These are phyloP conservation scores for Physocephala rufipes DNA, from an alignment of 2,888 invertebrate genomes.

Conservation along the genomic window DNA sequence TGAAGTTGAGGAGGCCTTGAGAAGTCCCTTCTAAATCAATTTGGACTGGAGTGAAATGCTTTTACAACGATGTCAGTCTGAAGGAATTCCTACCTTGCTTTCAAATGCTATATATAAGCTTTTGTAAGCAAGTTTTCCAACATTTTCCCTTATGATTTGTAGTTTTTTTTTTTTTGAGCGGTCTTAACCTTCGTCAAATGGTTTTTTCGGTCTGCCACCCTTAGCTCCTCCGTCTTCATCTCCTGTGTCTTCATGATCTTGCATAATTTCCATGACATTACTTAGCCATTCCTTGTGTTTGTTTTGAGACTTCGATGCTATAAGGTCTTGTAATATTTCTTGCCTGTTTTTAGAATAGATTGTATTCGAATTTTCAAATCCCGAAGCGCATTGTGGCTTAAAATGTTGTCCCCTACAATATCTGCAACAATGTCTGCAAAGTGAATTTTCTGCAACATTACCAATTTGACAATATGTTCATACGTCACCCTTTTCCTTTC, in stretches of 20 bases:
- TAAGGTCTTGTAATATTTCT: not conserved
- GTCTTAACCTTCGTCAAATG: not conserved
- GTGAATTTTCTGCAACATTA: not conserved
- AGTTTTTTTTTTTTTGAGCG: too few relatives aligned
- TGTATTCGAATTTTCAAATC: not conserved
- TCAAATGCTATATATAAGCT: too few relatives aligned
- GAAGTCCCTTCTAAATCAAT: not conserved
- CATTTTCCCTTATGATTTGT: too few relatives aligned
- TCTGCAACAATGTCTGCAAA: not conserved
- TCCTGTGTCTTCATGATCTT: too few relatives aligned
- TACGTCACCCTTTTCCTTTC: too few relatives aligned
- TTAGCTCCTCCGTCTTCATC: not conserved
- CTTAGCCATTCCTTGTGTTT: too few relatives aligned
- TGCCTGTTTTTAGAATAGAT: not conserved
- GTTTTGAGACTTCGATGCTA: too few relatives aligned
- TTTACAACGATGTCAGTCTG: conserved; percentile 7
- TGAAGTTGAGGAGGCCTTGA: not conserved
- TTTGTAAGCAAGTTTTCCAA: too few relatives aligned
- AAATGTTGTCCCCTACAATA: not conserved
- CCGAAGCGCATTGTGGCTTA: not conserved
- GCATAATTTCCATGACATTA: too few relatives aligned
- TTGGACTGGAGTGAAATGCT: not conserved
- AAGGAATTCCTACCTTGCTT: too few relatives aligned
- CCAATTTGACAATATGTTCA: too few relatives aligned
- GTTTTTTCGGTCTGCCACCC: not conserved